Conservation (phyloP, 2,888 invertebrate genomes). For the Neoitamus cyanurus region DNA sequence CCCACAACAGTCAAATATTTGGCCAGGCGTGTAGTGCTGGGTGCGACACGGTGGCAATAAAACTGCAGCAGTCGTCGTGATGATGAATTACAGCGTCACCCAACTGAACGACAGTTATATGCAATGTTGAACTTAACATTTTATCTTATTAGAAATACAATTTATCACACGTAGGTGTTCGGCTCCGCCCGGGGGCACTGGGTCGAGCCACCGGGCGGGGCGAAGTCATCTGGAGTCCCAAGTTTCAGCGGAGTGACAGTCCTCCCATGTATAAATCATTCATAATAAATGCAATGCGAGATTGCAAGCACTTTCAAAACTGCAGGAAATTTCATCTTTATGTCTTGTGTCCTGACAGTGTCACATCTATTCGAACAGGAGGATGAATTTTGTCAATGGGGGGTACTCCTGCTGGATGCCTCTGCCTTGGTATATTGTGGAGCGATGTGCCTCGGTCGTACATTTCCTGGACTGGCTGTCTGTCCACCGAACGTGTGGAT, state of each 20-base stretch:
- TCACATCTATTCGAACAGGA: slow-evolving; percentile 22
- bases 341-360: slow-evolving; percentile 28
- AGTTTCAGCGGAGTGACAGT: slow-evolving; percentile 12
- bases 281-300: slow-evolving; percentile 39
- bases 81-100: background rate
- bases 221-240: background rate
- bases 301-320: slow-evolving; percentile 19
- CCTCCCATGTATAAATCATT: slow-evolving; percentile 34
- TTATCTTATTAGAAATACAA: slow-evolving; percentile 39
- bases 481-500: background rate
- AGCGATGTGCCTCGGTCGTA: background rate
- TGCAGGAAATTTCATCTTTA: slow-evolving; percentile 34
- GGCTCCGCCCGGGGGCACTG: background rate
- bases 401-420: background rate
- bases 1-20: background rate
- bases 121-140: slow-evolving; percentile 27
- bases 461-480: slow-evolving; percentile 4
- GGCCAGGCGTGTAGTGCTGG: background rate
- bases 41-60: background rate
- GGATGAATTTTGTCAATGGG: slow-evolving; percentile 24
- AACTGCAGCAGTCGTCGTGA: background rate
- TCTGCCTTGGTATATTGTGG: background rate
- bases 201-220: background rate
- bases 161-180: slow-evolving; percentile 13
- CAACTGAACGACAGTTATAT: slow-evolving; percentile 17